phyloP scores from a whole-genome alignment of 2,888 invertebrate species.

The Papilio elwesi region DNA sequence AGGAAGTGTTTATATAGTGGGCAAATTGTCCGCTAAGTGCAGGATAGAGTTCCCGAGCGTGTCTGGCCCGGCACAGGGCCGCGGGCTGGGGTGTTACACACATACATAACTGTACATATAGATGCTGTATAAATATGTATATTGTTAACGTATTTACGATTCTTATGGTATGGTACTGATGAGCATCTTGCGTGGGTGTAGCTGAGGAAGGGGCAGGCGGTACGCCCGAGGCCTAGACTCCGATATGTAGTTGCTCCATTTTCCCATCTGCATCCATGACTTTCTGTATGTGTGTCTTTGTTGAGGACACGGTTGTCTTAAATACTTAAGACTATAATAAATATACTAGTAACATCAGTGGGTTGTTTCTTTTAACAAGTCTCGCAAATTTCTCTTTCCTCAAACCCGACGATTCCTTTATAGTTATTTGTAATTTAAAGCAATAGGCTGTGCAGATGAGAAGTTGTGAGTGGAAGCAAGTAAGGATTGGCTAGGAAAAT shows the following conservation, averaged over 20 bases:
- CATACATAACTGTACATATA: conserved; percentile 77
- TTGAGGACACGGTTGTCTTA: conserved; percentile 75
- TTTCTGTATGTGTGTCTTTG: conserved; percentile 77
- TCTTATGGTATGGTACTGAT: conserved; percentile 67
- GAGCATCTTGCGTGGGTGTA: conserved; percentile 62
- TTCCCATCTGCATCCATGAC: conserved; percentile 46
- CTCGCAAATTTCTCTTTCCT: conserved; percentile 40
- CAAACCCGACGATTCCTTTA: conserved; percentile 14
- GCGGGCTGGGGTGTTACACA: conserved; percentile 52
- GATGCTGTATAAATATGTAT: conserved; percentile 81
- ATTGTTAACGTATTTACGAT: conserved; percentile 69
- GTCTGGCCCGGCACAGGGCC: neutral
- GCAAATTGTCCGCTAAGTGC: neutral
- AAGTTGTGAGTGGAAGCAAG: neutral
- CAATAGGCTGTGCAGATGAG: no score
- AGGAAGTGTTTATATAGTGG: conserved; percentile 51
- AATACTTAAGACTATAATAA: conserved; percentile 74
- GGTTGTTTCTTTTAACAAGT: conserved; percentile 59
- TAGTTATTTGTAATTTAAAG: neutral
- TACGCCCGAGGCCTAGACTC: conserved; percentile 18
- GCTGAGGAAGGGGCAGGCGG: conserved; percentile 10
- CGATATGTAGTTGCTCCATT: conserved; percentile 22
- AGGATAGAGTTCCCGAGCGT: neutral
- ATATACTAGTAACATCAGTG: conserved; percentile 76
- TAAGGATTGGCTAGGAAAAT: no score